Conservation (phyloP, 2,113 vertebrate species). For the Mohoua ochrocephala region DNA sequence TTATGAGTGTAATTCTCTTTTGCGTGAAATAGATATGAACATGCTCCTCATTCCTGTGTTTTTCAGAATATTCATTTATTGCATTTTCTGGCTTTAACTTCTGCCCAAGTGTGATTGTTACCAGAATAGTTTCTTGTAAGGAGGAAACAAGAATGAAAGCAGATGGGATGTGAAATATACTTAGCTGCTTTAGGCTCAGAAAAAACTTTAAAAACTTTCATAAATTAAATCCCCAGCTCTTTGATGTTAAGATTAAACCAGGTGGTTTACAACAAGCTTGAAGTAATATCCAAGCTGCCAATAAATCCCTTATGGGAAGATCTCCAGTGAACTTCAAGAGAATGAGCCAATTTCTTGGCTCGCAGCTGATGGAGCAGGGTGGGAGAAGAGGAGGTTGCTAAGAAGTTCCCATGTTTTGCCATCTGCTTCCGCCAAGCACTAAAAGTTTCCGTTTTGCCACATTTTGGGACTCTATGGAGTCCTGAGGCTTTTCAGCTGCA, state of each 20-base stretch:
- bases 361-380: background rate
- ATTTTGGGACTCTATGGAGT: background rate
- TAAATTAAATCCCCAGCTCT: background rate
- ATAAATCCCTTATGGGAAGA: background rate
- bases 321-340: conserved; percentile 1
- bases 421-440: background rate
- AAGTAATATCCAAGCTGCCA: conserved; percentile 23
- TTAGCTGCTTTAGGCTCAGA: background rate
- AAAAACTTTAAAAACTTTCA: background rate
- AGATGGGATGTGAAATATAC: conserved; percentile 33
- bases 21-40: background rate
- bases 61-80: background rate
- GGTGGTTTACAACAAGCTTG: conserved; percentile 14
- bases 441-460: background rate
- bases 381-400: background rate
- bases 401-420: background rate
- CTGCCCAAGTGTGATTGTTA: background rate
- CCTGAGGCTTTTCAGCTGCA: background rate
- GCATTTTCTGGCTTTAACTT: background rate
- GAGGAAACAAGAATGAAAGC: conserved; percentile 15
- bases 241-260: conserved; percentile 22
- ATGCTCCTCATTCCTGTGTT: background rate
- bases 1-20: background rate
- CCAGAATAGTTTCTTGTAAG: background rate
- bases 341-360: background rate